Evolutionary conservation across 1,140 invertebrate species (phyloP), one percentile per base, ranked within the genome.

Genomic region (Drusus annulatus): DNA sequence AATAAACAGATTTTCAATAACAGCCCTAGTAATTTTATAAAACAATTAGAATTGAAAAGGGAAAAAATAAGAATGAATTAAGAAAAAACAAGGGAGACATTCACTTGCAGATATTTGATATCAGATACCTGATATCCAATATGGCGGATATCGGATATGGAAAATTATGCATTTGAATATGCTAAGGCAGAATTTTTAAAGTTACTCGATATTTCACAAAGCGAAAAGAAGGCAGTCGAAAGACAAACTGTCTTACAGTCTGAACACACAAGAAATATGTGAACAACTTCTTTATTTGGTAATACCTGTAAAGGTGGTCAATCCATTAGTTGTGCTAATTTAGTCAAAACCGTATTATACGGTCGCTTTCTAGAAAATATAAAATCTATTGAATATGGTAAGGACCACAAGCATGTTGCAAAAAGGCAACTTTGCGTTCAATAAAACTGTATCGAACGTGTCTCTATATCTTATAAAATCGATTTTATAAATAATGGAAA

Each of bases 101-200:
- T 45, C 13, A 13, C 36, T 45, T 45, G 7, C 36, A 45, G 13
- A 45, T n/a, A n/a, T n/a, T n/a, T n/a, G n/a, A n/a, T n/a, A 45
- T 45, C 36, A 25, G 21, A 15, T 25, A 21, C 19, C 58, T 60
- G 58, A 45, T 45, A 45, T 13, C 10, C 10, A 60, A 13, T 60
- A 60, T 25, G 58, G 58, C 19, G 58, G 25, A 21, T 23, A 60
- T 8, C 21, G 58, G 58, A 60, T 60, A 23, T 60, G 58, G 58
- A 60, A 23, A 5, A 60, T n/a, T 21, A 60, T 8, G 19, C 21
- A 23, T 60, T 13, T 60, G 58, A 60, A 21, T 23, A 15, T 23
- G 19, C n/a, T 13, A 60, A 60, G 23, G 19, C 58, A 15, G 19
- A 15, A 15, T 60, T 60, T 7, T 60, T 60, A 60, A 60, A 60